These are phyloP conservation scores for Druceiella hillmani DNA, from an alignment of 2,888 invertebrate species.

Conservation along the genomic window DNA sequence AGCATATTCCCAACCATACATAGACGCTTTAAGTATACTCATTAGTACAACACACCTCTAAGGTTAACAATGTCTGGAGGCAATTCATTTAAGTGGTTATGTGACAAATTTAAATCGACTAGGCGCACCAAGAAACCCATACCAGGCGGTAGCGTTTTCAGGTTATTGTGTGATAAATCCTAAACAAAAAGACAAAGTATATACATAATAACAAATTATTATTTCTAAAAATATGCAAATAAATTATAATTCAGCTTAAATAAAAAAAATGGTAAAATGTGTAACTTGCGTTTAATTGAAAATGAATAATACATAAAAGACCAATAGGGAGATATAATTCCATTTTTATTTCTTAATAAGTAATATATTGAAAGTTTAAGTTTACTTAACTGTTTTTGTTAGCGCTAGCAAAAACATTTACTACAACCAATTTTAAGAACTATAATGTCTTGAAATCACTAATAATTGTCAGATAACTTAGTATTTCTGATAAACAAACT, in stretches of 20 bases:
- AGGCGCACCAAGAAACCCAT: conserved; percentile 79
- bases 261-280: neutral
- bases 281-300: neutral
- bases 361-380: neutral
- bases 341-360: neutral
- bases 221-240: neutral
- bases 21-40: too few species aligned
- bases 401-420: too few species aligned
- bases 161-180: conserved; percentile 76
- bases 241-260: neutral
- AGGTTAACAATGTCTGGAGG: conserved; percentile 79
- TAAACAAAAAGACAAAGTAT: conserved; percentile 32
- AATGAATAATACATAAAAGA: neutral
- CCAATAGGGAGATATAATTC: conserved; percentile 5
- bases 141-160: conserved; percentile 68
- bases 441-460: too few species aligned
- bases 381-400: too few species aligned
- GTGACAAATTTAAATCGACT: conserved; percentile 64
- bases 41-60: conserved; percentile 63
- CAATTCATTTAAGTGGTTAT: conserved; percentile 68
- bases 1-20: too few species aligned
- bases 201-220: neutral
- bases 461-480: too few species aligned
- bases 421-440: conserved; percentile 1
- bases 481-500: too few species aligned